Evolutionary conservation across 2,888 invertebrate species (phyloP).

Genomic region (Cremastinae sp.): DNA sequence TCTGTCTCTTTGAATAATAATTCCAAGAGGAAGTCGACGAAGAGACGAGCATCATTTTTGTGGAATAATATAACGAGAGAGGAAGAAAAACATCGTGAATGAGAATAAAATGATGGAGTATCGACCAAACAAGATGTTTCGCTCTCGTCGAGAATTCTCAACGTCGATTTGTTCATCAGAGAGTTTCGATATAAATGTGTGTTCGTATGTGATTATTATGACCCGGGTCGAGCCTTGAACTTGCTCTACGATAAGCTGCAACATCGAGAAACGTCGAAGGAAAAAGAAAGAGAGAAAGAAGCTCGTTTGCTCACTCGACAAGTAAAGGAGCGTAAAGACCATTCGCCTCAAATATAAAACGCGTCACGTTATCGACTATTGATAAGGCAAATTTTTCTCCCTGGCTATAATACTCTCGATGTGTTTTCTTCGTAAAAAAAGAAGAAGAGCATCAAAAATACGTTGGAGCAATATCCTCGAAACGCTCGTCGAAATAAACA

Average conservation of each 20-base stretch:
- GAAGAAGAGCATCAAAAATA: constrained; percentile 14
- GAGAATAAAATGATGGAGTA: constrained; percentile 40
- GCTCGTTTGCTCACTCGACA: constrained; percentile 56
- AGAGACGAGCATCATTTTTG: background rate
- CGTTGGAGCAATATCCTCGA: constrained; percentile 20
- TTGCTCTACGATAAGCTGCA: constrained; percentile 77
- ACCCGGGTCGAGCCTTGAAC: constrained; percentile 79
- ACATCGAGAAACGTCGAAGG: constrained; percentile 48
- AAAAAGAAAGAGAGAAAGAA: constrained; percentile 36
- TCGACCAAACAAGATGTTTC: constrained; percentile 72
- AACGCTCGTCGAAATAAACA: background rate
- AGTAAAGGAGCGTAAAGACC: constrained; percentile 54
- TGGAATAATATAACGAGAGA: constrained; percentile 6
- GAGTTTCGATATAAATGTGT: constrained; percentile 72
- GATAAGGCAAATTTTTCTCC: constrained; percentile 50
- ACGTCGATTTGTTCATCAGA: constrained; percentile 54
- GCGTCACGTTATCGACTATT: constrained; percentile 54
- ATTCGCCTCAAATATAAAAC: constrained; percentile 58
- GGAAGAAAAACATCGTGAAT: constrained; percentile 1
- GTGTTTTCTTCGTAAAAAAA: constrained; percentile 39
- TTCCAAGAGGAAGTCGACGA: too few species aligned
- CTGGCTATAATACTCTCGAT: constrained; percentile 29
- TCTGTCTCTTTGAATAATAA: too few species aligned
- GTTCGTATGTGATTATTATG: constrained; percentile 72
- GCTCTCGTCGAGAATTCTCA: constrained; percentile 67